These are phyloP conservation scores for Proctacanthus coquilletti DNA, from an alignment of 1,140 invertebrate genomes.

Conservation along the genomic window DNA sequence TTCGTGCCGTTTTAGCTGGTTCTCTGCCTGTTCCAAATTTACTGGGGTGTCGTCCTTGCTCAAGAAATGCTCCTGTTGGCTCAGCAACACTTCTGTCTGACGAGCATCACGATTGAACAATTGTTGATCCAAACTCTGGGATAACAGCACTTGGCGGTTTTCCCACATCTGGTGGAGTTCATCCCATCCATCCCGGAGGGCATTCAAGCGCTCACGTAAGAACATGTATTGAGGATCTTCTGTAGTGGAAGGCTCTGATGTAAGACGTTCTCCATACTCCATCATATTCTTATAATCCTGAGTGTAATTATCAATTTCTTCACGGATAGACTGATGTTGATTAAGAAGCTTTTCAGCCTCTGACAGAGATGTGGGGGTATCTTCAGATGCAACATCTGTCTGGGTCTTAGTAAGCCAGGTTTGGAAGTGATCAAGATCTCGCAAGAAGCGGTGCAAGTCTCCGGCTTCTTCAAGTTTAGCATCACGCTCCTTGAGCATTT, in stretches of 20 bases:
- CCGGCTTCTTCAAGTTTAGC: slow-evolving; percentile 97
- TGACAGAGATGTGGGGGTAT: slow-evolving; percentile 87
- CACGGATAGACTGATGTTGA: slow-evolving; percentile 93
- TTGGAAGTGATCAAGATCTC: slow-evolving; percentile 99
- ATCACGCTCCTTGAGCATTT: slow-evolving; percentile 95
- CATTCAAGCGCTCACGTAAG: slow-evolving; percentile 88
- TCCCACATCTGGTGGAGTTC: slow-evolving; percentile 99
- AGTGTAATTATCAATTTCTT: slow-evolving; percentile 98
- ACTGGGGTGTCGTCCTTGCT: slow-evolving; percentile 88
- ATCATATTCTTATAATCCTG: slow-evolving; percentile 99
- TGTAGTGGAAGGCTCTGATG: slow-evolving; percentile 56
- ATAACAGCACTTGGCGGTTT: slow-evolving; percentile 85
- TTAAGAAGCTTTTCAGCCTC: slow-evolving; percentile 94
- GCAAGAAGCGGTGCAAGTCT: slow-evolving; percentile 93
- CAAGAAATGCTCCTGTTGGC: slow-evolving; percentile 92
- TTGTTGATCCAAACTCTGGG: slow-evolving; percentile 87
- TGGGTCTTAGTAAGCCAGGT: slow-evolving; percentile 97
- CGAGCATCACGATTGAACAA: slow-evolving; percentile 92
- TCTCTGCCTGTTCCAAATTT: slow-evolving; percentile 93
- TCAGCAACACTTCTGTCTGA: slow-evolving; percentile 93
- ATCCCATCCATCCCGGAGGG: slow-evolving; percentile 95
- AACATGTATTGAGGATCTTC: slow-evolving; percentile 99
- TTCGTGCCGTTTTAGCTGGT: slow-evolving; percentile 92
- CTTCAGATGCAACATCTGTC: slow-evolving; percentile 93
- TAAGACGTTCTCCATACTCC: slow-evolving; percentile 78